Evolutionary conservation across 2,888 invertebrate genomes (phyloP).

Genomic region (Portevinia maculata): DNA sequence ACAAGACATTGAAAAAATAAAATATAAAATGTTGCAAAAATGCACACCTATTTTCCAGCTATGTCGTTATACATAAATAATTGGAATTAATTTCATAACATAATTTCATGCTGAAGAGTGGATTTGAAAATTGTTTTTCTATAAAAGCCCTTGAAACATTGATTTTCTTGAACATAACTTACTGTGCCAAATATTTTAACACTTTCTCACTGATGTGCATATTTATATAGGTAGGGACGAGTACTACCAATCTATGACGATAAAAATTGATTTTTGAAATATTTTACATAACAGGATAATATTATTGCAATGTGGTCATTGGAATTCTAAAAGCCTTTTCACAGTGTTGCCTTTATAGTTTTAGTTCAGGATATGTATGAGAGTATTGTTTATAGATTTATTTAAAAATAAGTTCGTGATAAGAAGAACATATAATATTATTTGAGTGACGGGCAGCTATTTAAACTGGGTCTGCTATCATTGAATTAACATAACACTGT

Average conservation of each 20-base stretch:
- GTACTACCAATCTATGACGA: background rate
- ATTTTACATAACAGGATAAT: background rate
- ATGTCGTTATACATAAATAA: background rate
- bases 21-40: background rate
- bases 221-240: no score
- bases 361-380: no score
- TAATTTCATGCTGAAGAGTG: background rate
- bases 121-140: background rate
- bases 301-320: background rate
- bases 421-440: no score
- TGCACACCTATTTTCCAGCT: background rate
- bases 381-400: no score
- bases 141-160: slow-evolving; percentile 47
- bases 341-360: no score
- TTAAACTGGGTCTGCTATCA: no score
- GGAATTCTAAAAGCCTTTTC: background rate
- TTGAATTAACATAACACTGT: no score
- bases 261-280: slow-evolving; percentile 46
- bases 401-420: no score
- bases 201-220: slow-evolving; percentile 7
- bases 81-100: background rate
- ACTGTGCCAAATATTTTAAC: slow-evolving; percentile 2
- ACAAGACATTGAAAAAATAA: background rate
- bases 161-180: slow-evolving; percentile 46
- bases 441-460: no score